phyloP scores from a whole-genome alignment of 23 tunicate species.

The Styela plicata region DNA sequence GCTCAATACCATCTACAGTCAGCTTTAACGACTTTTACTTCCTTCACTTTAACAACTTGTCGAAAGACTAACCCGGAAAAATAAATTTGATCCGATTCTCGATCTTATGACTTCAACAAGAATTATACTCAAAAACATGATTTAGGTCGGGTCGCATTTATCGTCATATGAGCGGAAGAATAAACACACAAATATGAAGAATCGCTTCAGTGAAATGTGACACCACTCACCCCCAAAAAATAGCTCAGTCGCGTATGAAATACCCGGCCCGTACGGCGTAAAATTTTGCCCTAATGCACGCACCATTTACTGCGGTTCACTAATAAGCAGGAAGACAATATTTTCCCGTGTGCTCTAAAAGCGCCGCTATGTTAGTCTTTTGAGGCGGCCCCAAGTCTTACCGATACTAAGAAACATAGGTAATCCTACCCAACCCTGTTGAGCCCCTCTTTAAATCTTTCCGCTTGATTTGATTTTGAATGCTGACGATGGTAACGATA shows the following conservation, averaged over 20 bases:
- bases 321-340: not conserved
- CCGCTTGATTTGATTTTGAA: conserved; percentile 5
- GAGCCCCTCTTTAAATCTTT: conserved; percentile 31
- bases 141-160: too few relatives aligned
- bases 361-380: not conserved
- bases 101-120: too few relatives aligned
- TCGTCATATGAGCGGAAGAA: not conserved
- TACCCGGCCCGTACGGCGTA: not conserved
- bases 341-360: not conserved
- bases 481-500: not conserved
- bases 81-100: too few relatives aligned
- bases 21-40: too few relatives aligned
- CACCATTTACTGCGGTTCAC: not conserved
- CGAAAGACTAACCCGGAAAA: too few relatives aligned
- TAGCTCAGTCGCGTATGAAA: not conserved
- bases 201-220: not conserved
- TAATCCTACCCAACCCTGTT: conserved; percentile 28
- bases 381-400: not conserved
- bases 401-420: not conserved
- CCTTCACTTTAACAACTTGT: too few relatives aligned
- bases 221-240: not conserved
- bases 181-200: not conserved
- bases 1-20: too few relatives aligned
- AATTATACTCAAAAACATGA: too few relatives aligned
- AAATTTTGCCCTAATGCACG: not conserved